phyloP scores from a whole-genome alignment of 2,888 invertebrate species.

The Odontomyia ornata region DNA sequence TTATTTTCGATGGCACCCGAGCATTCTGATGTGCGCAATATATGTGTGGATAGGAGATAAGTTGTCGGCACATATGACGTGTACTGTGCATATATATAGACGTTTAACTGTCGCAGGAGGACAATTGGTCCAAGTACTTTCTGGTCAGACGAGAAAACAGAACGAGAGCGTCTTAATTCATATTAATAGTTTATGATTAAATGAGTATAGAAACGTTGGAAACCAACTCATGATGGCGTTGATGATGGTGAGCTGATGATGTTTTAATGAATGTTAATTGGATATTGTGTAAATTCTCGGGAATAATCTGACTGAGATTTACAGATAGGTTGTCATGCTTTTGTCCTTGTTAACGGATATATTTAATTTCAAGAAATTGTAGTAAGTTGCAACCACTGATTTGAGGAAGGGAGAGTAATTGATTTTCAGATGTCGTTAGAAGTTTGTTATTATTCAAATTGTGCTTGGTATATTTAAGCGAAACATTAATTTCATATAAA shows the following conservation, averaged over 20 bases:
- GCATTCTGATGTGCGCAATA: neutral
- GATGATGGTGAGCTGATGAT: neutral
- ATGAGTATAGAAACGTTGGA: neutral
- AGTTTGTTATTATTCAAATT: no score
- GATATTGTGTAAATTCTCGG: neutral
- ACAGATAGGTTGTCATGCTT: neutral
- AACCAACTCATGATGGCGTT: neutral
- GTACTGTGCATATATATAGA: neutral
- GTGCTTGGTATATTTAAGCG: no score
- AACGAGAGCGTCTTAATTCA: neutral
- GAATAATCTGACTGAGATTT: neutral
- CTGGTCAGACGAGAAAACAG: neutral
- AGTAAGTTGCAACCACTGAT: no score
- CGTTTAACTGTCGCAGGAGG: neutral
- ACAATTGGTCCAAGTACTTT: neutral
- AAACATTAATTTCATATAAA: no score
- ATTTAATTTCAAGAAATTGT: no score
- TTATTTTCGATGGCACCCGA: neutral
- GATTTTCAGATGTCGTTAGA: no score
- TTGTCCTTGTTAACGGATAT: no score
- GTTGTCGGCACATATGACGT: neutral
- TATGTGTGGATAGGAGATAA: neutral
- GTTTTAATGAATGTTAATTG: conserved; percentile 10
- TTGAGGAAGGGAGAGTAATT: no score
- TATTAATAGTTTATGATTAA: neutral